Conservation (phyloP, 1,140 invertebrate species). For the Rhagoletis zephyria region DNA sequence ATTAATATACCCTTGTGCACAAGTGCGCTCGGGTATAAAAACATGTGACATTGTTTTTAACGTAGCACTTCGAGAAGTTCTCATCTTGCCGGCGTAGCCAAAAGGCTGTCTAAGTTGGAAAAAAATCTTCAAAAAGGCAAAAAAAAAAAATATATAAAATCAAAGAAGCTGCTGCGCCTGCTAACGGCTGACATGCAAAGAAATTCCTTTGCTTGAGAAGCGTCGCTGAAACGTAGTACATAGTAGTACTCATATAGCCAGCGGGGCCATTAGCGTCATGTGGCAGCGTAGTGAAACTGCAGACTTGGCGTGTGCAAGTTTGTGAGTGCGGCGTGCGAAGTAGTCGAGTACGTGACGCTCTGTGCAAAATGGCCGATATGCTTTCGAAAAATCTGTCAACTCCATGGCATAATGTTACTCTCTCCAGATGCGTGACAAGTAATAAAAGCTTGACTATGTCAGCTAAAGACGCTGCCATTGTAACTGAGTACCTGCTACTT, state of each 20-base stretch:
- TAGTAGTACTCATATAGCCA: not conserved
- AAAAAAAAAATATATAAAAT: conserved; percentile 17
- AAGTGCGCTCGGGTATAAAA: no score
- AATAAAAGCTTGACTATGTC: conserved; percentile 22
- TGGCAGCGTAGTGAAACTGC: not conserved
- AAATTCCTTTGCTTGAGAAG: not conserved
- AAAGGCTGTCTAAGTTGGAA: not conserved
- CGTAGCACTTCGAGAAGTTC: not conserved
- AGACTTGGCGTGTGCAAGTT: not conserved
- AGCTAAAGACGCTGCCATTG: conserved; percentile 6
- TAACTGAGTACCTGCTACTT: conserved; percentile 21
- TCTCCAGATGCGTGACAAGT: conserved; percentile 48
- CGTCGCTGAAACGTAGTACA: not conserved
- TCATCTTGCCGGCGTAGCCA: not conserved
- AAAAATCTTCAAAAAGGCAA: not conserved
- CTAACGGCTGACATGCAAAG: not conserved
- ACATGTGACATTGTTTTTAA: not conserved
- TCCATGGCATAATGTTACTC: conserved; percentile 22
- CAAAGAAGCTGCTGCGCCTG: not conserved
- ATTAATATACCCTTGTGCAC: no score
- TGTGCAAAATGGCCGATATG: conserved; percentile 30
- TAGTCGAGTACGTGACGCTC: conserved; percentile 37
- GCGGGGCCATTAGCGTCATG: conserved; percentile 31
- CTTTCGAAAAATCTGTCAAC: conserved; percentile 31
- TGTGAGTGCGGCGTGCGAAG: not conserved